phyloP scores from a whole-genome alignment of 2,888 invertebrate genomes.

The Parascotia fuliginaria region DNA sequence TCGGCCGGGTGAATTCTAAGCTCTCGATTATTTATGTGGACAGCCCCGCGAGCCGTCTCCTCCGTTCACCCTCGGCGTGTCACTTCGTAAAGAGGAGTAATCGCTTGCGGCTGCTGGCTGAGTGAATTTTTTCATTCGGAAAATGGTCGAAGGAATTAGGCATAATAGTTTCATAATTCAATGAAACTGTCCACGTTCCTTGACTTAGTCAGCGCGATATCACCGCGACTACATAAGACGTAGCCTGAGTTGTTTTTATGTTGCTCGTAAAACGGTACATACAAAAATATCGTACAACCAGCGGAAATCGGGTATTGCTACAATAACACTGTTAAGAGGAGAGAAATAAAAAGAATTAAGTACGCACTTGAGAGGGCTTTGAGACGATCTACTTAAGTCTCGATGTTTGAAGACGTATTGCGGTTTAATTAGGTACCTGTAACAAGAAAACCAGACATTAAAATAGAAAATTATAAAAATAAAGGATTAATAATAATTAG shows the following conservation, averaged over 20 bases:
- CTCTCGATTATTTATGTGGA: constrained; percentile 79
- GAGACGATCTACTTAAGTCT: constrained; percentile 8
- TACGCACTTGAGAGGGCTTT: constrained; percentile 30
- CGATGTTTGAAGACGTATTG: constrained; percentile 4
- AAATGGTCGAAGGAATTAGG: constrained; percentile 77
- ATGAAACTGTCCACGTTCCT: constrained; percentile 52
- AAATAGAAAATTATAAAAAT: not conserved
- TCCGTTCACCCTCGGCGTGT: constrained; percentile 60
- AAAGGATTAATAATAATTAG: not conserved
- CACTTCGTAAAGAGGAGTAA: constrained; percentile 76
- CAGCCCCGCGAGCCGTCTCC: constrained; percentile 52
- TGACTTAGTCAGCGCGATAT: constrained; percentile 44
- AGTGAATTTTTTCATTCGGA: constrained; percentile 80
- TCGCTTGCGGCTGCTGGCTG: constrained; percentile 72
- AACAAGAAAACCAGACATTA: constrained; percentile 26
- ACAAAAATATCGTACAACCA: constrained; percentile 62
- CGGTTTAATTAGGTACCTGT: constrained; percentile 38
- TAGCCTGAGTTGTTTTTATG: constrained; percentile 66
- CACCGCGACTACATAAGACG: constrained; percentile 39
- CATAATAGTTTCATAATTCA: constrained; percentile 72
- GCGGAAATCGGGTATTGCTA: constrained; percentile 61
- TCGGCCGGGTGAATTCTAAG: constrained; percentile 69
- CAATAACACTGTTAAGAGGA: constrained; percentile 54
- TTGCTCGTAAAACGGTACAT: constrained; percentile 68
- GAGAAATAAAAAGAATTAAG: constrained; percentile 57